Conservation (phyloP, 2,113 vertebrate genomes). For the Steatornis caripensis region DNA sequence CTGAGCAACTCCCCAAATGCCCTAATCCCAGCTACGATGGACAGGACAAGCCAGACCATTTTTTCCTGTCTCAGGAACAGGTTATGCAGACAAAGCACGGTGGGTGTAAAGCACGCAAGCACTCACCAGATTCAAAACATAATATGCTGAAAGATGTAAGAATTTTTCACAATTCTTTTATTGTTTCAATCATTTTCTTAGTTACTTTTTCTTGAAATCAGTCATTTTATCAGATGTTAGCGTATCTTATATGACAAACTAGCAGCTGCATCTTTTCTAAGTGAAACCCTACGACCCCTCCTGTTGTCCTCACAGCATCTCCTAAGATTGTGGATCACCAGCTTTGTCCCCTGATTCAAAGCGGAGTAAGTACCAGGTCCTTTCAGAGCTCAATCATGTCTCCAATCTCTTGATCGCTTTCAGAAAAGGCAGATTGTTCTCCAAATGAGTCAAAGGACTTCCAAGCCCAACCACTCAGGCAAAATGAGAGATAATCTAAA, state of each 20-base stretch:
- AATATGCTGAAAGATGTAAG: background rate
- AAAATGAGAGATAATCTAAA: background rate
- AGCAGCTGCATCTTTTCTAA: background rate
- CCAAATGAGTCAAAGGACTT: background rate
- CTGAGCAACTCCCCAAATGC: background rate
- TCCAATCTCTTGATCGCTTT: fast-evolving
- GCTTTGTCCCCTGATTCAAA: background rate
- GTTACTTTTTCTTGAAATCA: background rate
- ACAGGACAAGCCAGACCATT: background rate
- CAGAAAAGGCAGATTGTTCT: background rate
- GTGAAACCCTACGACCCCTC: background rate
- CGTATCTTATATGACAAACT: fast-evolving
- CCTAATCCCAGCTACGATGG: background rate
- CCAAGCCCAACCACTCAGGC: background rate
- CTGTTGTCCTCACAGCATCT: background rate
- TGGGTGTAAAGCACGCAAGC: fast-evolving
- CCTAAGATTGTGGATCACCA: fast-evolving
- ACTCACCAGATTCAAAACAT: fast-evolving
- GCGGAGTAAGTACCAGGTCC: background rate
- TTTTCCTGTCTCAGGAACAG: background rate
- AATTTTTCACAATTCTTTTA: background rate
- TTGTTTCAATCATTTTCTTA: background rate
- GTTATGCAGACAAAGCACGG: background rate
- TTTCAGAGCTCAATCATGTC: fast-evolving
- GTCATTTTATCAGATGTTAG: background rate